Evolutionary conservation across 2,797 vertebrate species (phyloP), one percentile per base, ranked within the genome.

Genomic region (Lutra lutra): DNA sequence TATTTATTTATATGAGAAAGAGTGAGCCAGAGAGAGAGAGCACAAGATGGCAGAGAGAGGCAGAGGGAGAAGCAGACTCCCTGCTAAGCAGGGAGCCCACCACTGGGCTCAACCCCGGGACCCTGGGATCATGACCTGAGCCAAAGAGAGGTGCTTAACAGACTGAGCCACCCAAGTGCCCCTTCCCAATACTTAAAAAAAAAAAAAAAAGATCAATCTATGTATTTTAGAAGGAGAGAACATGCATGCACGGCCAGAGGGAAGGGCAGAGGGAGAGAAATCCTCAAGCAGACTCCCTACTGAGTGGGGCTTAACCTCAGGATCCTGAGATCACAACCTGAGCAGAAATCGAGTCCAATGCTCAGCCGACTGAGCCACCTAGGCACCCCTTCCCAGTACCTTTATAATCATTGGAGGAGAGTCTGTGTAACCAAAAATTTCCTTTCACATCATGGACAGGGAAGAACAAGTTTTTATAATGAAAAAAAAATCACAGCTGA

Each of bases 391-490:
- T 40, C 32, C 35, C 84, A 96, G 32, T 89, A 85, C 91, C 75
- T 51, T 96, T 89, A 93, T 93, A 89, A 92, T 88, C 72, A 85
- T 27, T 79, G 35, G 60, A 18, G 70, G 95, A 90, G 77, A 96
- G 43, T 92, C 72, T 94, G 8, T 95, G 48, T 85, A 91, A 93
- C 64, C 27, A 87, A 94, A 98, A 95, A 70, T 95, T 93, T 91
- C 82, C 46, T 92, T 97, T 97, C 87, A 94, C n/a, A 89, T 80
- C 40, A 96, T 91, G 32, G n/a, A 85, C 38, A 94, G 20, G 32
- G 18, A 93, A 96, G 56, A 96, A 91, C 60, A 95, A 32, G 27
- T 88, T 97, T 96, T 94, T 78, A 85, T 89, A 93, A 97, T 70
- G 56, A 58, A 75, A 85, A 85, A 85, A 93, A 93, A 85, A 84